These are phyloP conservation scores for Heliconius melpomene DNA, from an alignment of 1,140 invertebrate genomes.

Conservation along the genomic window DNA sequence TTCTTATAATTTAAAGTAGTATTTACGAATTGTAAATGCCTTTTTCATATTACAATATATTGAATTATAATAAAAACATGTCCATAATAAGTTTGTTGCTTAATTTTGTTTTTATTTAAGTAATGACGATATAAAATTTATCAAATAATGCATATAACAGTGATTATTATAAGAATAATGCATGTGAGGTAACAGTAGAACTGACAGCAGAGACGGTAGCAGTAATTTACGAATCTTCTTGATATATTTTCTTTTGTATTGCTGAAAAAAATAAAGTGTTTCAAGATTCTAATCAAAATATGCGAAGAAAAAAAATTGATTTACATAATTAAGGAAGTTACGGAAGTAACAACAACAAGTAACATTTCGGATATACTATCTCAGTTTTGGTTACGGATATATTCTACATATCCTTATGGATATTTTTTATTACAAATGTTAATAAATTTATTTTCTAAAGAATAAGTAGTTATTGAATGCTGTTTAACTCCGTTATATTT, in stretches of 20 bases:
- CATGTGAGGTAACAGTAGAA: slow-evolving; percentile 56
- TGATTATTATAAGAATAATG: slow-evolving; percentile 40
- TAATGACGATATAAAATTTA: slow-evolving; percentile 16
- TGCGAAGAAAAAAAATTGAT: too few relatives aligned
- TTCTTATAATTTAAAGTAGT: slow-evolving; percentile 20
- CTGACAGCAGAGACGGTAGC: slow-evolving; percentile 55
- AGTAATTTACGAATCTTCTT: slow-evolving; percentile 47
- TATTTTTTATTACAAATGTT: too few relatives aligned
- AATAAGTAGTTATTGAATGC: too few relatives aligned
- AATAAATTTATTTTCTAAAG: too few relatives aligned
- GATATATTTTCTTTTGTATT: slow-evolving; percentile 32
- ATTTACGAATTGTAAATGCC: slow-evolving; percentile 28
- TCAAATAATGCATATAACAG: slow-evolving; percentile 39
- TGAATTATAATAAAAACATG: slow-evolving; percentile 10
- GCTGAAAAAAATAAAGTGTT: slow-evolving; percentile 39
- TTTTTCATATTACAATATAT: slow-evolving; percentile 27
- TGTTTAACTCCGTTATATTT: too few relatives aligned
- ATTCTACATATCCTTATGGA: too few relatives aligned
- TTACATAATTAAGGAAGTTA: too few relatives aligned
- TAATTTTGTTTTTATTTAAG: slow-evolving; percentile 11
- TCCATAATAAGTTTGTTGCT: neutral
- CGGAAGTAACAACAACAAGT: too few relatives aligned
- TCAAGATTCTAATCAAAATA: neutral
- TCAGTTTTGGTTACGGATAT: too few relatives aligned
- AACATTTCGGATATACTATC: too few relatives aligned